Evolutionary conservation across 2,113 vertebrate genomes (phyloP).

Genomic region (Gadus macrocephalus): DNA sequence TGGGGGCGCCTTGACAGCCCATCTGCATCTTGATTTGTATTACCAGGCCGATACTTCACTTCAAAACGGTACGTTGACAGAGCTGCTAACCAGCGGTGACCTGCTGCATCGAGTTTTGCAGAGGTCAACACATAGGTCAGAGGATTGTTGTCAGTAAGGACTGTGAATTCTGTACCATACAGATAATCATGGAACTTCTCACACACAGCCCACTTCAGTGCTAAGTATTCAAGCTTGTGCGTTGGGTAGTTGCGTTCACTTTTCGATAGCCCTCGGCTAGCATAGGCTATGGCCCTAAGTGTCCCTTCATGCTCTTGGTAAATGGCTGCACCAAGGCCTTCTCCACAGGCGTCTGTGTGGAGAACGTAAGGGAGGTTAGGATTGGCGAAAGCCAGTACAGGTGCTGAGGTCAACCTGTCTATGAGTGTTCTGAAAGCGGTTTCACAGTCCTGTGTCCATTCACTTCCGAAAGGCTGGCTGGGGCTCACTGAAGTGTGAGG

Average conservation of each 20-base stretch:
- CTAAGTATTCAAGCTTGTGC: constrained; percentile 17
- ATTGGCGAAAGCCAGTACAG: too few species aligned
- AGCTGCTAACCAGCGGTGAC: constrained; percentile 15
- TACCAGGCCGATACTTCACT: constrained; percentile 6
- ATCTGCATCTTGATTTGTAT: constrained; percentile 1
- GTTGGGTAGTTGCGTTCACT: constrained; percentile 18
- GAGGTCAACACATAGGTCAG: neutral
- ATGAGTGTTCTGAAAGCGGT: constrained; percentile 4
- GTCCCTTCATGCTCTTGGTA: constrained; percentile 20
- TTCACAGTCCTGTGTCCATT: constrained; percentile 1
- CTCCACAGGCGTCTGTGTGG: neutral
- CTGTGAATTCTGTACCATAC: constrained; percentile 1
- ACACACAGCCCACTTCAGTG: constrained; percentile 9
- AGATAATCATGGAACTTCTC: constrained; percentile 12
- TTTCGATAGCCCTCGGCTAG: constrained; percentile 4
- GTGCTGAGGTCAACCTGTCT: constrained; percentile 1
- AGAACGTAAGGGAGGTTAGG: neutral
- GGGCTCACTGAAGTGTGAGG: neutral
- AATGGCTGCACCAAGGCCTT: neutral
- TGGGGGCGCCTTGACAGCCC: neutral
- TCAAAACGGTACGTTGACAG: constrained; percentile 6
- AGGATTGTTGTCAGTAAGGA: constrained; percentile 14
- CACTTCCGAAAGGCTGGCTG: neutral
- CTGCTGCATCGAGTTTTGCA: constrained; percentile 10
- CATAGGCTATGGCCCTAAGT: constrained; percentile 9